Conservation (phyloP, 2,113 vertebrate species). For the Vulpes ferrilata region DNA sequence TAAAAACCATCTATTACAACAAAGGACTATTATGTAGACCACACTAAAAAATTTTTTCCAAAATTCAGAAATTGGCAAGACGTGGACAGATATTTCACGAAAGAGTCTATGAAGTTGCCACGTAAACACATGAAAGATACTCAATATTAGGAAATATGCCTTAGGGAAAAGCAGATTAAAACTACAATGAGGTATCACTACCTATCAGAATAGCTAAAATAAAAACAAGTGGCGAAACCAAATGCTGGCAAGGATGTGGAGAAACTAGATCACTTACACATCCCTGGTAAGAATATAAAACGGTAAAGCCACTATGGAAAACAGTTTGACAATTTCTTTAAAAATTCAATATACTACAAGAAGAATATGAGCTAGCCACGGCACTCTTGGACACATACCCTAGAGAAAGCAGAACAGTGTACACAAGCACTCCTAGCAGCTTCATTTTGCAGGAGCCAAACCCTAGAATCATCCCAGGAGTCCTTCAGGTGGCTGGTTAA, state of each 20-base stretch:
- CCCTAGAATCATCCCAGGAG: background rate
- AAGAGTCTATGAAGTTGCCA: background rate
- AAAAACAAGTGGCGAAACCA: background rate
- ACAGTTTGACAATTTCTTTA: background rate
- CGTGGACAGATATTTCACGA: background rate
- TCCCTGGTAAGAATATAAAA: background rate
- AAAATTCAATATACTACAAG: background rate
- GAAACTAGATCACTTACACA: background rate
- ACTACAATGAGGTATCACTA: background rate
- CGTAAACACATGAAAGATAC: background rate
- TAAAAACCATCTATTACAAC: background rate
- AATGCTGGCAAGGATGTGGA: background rate
- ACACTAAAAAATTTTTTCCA: background rate
- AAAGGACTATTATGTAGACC: background rate
- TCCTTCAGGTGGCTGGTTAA: background rate
- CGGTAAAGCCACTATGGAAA: background rate
- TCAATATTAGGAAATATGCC: background rate
- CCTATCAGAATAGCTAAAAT: background rate
- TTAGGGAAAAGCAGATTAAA: background rate
- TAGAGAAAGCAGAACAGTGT: background rate
- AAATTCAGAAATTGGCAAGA: background rate
- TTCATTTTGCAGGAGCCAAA: background rate
- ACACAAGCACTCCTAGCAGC: background rate
- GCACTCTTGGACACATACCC: background rate
- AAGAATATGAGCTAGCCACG: background rate